Evolutionary conservation across 2,797 vertebrate genomes (phyloP).

Genomic region (Loris lydekkerianus): DNA sequence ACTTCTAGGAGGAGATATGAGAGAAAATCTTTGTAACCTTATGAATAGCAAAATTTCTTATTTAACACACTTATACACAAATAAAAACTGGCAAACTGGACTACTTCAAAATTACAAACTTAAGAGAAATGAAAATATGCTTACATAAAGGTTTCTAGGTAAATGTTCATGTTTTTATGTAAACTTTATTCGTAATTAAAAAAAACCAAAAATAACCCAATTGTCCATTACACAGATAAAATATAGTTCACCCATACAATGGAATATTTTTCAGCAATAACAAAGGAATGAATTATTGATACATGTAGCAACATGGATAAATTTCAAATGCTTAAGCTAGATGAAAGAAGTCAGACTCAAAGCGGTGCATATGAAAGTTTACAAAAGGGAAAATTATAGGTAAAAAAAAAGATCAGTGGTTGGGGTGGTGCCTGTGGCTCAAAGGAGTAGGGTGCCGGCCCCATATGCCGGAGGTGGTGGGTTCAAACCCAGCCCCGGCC

Average conservation of each 20-base stretch:
- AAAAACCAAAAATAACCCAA: not conserved
- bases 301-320: not conserved
- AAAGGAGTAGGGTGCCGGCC: too few species aligned
- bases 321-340: conserved; percentile 22
- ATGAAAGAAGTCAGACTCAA: conserved; percentile 42
- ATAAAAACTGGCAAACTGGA: not conserved
- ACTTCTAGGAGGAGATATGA: not conserved
- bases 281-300: not conserved
- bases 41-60: conserved; percentile 40
- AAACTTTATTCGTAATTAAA: conserved; percentile 52
- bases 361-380: not conserved
- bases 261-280: not conserved
- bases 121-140: conserved; percentile 26
- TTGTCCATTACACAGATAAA: conserved; percentile 10
- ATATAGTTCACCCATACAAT: not conserved
- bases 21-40: conserved; percentile 1
- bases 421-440: not conserved
- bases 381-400: not conserved
- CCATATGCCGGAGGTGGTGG: too few species aligned
- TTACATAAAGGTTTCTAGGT: not conserved
- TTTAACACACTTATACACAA: not conserved
- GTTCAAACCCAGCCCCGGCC: too few species aligned
- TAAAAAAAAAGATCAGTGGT: not conserved
- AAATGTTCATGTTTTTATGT: not conserved
- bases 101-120: conserved; percentile 9